These are phyloP conservation scores for Trachops cirrhosus DNA, from an alignment of 2,797 vertebrate genomes.

Conservation along the genomic window DNA sequence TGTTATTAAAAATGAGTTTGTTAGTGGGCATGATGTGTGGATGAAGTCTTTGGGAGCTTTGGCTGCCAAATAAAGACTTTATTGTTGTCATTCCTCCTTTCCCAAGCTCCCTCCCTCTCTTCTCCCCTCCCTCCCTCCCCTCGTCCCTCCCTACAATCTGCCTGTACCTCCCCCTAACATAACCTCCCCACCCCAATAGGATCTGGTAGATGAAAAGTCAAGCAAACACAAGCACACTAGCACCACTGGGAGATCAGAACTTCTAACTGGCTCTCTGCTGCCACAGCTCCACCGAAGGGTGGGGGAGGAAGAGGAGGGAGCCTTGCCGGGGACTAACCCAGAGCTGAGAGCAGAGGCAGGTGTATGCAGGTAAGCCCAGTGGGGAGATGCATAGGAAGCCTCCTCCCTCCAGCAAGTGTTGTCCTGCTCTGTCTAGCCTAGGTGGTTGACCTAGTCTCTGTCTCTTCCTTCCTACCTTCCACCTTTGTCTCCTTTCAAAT, in stretches of 20 bases:
- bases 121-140: slow-evolving; percentile 58
- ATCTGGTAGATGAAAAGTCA: slow-evolving; percentile 77
- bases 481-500: neutral
- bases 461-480: neutral
- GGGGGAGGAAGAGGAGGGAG: slow-evolving; percentile 71
- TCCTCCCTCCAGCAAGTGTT: neutral
- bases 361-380: slow-evolving; percentile 83
- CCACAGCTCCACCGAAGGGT: slow-evolving; percentile 58
- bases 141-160: slow-evolving; percentile 52
- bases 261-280: slow-evolving; percentile 66
- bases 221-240: slow-evolving; percentile 57
- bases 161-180: slow-evolving; percentile 76
- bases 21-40: slow-evolving; percentile 75
- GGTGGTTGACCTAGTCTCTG: neutral
- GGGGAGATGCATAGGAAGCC: neutral
- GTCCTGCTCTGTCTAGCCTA: neutral
- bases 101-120: slow-evolving; percentile 65
- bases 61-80: slow-evolving; percentile 86
- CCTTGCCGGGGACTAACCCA: slow-evolving; percentile 63
- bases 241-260: slow-evolving; percentile 53
- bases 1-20: slow-evolving; percentile 75
- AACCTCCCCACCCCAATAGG: slow-evolving; percentile 76
- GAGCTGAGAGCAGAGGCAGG: slow-evolving; percentile 82
- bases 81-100: slow-evolving; percentile 82
- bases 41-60: slow-evolving; percentile 74